A percentile compares a stretch with the other conserved stretches of the same genome.
phyloP scores from a whole-genome alignment of 2,113 vertebrate genomes.

The Cyanoliseus patagonus region DNA sequence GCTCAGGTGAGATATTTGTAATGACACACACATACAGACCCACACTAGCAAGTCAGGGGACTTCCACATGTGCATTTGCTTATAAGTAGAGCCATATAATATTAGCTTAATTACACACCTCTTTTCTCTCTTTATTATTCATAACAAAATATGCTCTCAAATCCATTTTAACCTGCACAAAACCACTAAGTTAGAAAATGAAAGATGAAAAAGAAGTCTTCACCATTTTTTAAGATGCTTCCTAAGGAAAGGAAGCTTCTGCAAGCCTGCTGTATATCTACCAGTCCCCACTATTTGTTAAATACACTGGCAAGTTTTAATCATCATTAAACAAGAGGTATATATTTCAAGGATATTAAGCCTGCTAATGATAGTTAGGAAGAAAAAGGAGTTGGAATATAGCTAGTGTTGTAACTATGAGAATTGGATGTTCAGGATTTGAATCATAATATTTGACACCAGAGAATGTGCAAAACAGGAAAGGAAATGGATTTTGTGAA shows the following conservation, averaged over 20 bases:
- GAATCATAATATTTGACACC: background rate
- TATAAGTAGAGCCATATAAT: background rate
- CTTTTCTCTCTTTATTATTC: background rate
- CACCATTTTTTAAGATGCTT: background rate
- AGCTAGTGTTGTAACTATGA: background rate
- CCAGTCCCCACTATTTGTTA: background rate
- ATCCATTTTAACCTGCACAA: background rate
- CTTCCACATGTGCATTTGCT: rapidly evolving
- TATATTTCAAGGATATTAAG: background rate
- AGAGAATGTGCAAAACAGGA: background rate
- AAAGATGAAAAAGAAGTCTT: background rate
- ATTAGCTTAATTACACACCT: background rate
- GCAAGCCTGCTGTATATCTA: background rate
- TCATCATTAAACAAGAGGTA: background rate
- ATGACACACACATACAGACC: background rate
- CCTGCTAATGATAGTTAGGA: background rate
- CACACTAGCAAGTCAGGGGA: background rate
- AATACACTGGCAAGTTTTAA: background rate
- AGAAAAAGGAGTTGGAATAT: background rate
- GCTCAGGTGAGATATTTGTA: background rate
- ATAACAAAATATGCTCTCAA: background rate
- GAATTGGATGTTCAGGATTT: background rate
- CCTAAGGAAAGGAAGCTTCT: background rate
- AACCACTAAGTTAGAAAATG: background rate
- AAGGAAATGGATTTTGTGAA: background rate